Evolutionary conservation across 2,888 invertebrate species (phyloP).

Genomic region (Eupithecia pulchellata): DNA sequence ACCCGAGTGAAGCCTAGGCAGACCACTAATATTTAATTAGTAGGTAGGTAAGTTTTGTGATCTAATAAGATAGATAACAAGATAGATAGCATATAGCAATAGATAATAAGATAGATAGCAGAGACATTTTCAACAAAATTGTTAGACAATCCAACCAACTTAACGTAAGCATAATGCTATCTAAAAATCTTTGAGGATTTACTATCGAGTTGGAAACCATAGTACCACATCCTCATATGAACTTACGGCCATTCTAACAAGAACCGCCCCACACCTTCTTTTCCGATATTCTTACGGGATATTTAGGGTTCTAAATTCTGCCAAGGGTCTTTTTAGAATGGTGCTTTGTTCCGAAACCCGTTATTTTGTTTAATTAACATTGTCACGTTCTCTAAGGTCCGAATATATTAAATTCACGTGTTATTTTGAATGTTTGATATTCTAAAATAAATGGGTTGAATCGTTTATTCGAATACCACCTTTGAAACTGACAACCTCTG

Average conservation of each 20-base stretch:
- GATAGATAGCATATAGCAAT: too few relatives aligned
- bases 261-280: slow-evolving; percentile 66
- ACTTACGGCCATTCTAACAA: slow-evolving; percentile 62
- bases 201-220: slow-evolving; percentile 23
- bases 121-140: background rate
- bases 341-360: slow-evolving; percentile 58
- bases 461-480: background rate
- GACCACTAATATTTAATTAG: too few relatives aligned
- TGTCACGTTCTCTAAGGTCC: slow-evolving; percentile 59
- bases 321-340: slow-evolving; percentile 55
- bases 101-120: background rate
- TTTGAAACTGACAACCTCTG: too few relatives aligned
- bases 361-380: slow-evolving; percentile 70
- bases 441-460: background rate
- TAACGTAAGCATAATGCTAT: background rate
- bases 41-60: background rate
- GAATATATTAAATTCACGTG: slow-evolving; percentile 41
- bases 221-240: slow-evolving; percentile 43
- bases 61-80: background rate
- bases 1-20: too few relatives aligned
- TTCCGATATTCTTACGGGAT: slow-evolving; percentile 56
- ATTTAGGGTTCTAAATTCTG: slow-evolving; percentile 48
- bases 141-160: background rate
- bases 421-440: slow-evolving; percentile 35
- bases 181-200: background rate